Percentiles rank a stretch among this genome's conserved stretches.
Conservation (phyloP, 2,888 invertebrate species). For the Drosophila picticornis region DNA sequence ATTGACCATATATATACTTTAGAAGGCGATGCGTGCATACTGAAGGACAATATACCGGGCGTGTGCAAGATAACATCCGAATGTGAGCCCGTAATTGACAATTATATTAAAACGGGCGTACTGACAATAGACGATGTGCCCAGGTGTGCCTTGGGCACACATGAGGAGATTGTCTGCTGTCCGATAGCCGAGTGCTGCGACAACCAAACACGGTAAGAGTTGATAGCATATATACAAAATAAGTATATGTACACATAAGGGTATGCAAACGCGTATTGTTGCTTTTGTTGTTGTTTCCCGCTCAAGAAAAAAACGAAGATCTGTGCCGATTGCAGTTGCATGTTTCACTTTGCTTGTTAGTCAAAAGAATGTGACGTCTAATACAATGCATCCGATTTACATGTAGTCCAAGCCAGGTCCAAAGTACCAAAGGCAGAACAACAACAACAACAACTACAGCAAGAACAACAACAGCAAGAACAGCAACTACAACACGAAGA, state of each 20-base stretch:
- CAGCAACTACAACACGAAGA: background rate
- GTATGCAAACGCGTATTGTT: background rate
- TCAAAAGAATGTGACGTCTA: slow-evolving; percentile 30
- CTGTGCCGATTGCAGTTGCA: slow-evolving; percentile 44
- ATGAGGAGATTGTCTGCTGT: slow-evolving; percentile 80
- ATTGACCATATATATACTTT: slow-evolving; percentile 1
- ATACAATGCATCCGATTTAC: slow-evolving; percentile 40
- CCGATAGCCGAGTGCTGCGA: slow-evolving; percentile 61
- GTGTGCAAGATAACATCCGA: slow-evolving; percentile 58
- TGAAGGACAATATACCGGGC: slow-evolving; percentile 56
- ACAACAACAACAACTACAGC: slow-evolving; percentile 30
- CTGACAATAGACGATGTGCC: slow-evolving; percentile 59
- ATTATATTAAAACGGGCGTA: slow-evolving; percentile 49
- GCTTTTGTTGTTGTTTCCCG: slow-evolving; percentile 15
- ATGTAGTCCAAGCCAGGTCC: slow-evolving; percentile 39
- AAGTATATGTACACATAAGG: background rate
- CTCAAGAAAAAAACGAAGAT: background rate
- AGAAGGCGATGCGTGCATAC: slow-evolving; percentile 59
- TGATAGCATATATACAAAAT: background rate
- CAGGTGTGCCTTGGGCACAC: slow-evolving; percentile 67
- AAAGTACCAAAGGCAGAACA: slow-evolving; percentile 7
- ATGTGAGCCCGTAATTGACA: slow-evolving; percentile 56
- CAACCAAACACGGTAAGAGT: slow-evolving; percentile 33
- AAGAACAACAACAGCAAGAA: slow-evolving; percentile 6
- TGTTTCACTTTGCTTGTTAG: slow-evolving; percentile 25